These are phyloP conservation scores for Poicephalus meyeri DNA, from an alignment of 2,113 vertebrate species.

Conservation along the genomic window DNA sequence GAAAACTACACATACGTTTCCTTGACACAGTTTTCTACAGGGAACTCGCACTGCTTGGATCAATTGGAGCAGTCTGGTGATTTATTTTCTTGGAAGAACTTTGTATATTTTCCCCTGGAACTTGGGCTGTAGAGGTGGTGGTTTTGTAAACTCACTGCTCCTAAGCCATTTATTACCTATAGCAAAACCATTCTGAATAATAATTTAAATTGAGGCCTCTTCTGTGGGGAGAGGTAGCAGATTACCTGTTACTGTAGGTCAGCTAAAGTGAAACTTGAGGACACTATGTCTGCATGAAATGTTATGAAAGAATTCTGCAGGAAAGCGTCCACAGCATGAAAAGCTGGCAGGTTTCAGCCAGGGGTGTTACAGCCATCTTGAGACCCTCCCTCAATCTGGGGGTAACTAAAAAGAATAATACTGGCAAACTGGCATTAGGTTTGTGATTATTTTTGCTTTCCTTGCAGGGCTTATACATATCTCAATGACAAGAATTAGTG, in stretches of 20 bases:
- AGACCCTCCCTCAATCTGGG: neutral
- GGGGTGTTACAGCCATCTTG: neutral
- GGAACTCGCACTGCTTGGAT: neutral
- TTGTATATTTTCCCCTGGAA: neutral
- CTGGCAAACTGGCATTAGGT: neutral
- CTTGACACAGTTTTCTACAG: neutral
- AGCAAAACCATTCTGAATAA: neutral
- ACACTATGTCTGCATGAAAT: neutral
- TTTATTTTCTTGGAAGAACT: neutral
- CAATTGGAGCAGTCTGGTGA: neutral
- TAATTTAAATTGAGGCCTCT: neutral
- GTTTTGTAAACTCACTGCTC: neutral
- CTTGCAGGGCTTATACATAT: neutral
- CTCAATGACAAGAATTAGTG: neutral
- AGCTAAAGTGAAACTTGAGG: neutral
- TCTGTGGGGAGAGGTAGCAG: neutral
- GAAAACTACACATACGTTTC: rapidly evolving
- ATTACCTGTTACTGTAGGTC: neutral
- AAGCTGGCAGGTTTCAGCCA: neutral
- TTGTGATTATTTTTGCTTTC: neutral
- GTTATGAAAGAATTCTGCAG: neutral
- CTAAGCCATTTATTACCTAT: neutral
- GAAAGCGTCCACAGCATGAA: neutral
- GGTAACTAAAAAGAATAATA: neutral
- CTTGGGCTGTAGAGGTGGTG: neutral